Conservation (phyloP, 2,113 vertebrate genomes). For the human (Homo sapiens) region GRCh38 chr15:52375001-52375500, state of each 20-base stretch:
- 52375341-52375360: slow-evolving; percentile 93
- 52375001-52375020: too few species aligned
- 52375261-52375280: not conserved
- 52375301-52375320: slow-evolving; percentile 92
- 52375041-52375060: too few species aligned
- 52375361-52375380: slow-evolving; percentile 87
- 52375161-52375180: not conserved
- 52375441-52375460: slow-evolving; percentile 92
- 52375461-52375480: slow-evolving; percentile 78
- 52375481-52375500: not conserved
- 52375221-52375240: not conserved
- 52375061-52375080: too few species aligned
- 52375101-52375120: too few species aligned
- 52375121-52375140: too few species aligned
- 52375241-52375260: not conserved
- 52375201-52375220: not conserved
- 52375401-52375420: slow-evolving; percentile 97
- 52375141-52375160: not conserved
- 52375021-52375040: too few species aligned
- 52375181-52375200: not conserved
- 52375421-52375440: slow-evolving; percentile 90
- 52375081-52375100: too few species aligned
- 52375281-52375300: slow-evolving; percentile 51
- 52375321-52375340: slow-evolving; percentile 92
- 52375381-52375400: slow-evolving; percentile 88